A percentile compares a stretch with the other conserved stretches of the same genome.
phyloP scores from a whole-genome alignment of 2,113 vertebrate species.

The Corythoichthys haematopterus region DNA sequence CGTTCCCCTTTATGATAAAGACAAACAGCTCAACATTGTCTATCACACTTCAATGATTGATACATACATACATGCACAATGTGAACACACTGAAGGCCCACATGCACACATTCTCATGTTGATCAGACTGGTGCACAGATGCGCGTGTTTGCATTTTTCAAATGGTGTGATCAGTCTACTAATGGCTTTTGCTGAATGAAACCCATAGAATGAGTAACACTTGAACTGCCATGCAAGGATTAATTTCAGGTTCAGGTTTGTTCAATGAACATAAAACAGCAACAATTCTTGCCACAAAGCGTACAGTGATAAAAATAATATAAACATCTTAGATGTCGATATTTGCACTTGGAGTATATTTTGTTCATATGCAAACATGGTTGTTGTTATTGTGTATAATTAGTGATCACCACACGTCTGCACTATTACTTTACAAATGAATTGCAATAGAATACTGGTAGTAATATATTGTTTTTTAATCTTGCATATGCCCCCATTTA shows the following conservation, averaged over 20 bases:
- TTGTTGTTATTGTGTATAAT: background rate
- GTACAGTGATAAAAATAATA: background rate
- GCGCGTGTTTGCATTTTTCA: constrained; percentile 30
- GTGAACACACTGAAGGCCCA: constrained; percentile 24
- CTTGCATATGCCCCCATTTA: no score
- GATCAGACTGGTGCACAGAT: constrained; percentile 11
- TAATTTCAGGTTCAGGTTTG: background rate
- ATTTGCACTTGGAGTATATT: background rate
- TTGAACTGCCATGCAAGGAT: background rate
- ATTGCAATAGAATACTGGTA: background rate
- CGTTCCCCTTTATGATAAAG: constrained; percentile 69
- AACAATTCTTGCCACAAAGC: no score
- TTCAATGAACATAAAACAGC: no score
- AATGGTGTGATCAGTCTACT: constrained; percentile 58
- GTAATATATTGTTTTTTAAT: no score
- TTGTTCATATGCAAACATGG: background rate
- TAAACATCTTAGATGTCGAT: background rate
- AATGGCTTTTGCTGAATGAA: constrained; percentile 60
- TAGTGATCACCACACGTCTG: background rate
- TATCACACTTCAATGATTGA: constrained; percentile 55
- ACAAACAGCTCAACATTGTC: constrained; percentile 66
- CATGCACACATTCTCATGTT: constrained; percentile 25
- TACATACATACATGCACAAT: constrained; percentile 31
- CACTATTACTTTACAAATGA: background rate
- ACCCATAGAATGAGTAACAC: constrained; percentile 35